Conservation (phyloP, 1,140 invertebrate genomes). For the Bombus polaris region DNA sequence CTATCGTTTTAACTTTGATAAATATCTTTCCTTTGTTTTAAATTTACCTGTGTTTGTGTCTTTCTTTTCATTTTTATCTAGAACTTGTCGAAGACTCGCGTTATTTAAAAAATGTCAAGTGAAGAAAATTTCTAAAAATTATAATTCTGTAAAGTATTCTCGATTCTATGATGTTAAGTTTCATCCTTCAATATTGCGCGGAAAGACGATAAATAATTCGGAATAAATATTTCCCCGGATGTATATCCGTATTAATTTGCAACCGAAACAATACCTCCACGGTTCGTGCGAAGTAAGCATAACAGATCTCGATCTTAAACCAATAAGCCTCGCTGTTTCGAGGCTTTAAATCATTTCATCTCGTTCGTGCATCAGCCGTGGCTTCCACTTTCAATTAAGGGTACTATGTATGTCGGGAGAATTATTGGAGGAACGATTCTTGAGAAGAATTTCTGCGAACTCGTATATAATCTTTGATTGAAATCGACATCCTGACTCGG, state of each 20-base stretch:
- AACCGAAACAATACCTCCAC: not conserved
- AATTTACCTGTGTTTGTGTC: no score
- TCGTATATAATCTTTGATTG: slow-evolving; percentile 54
- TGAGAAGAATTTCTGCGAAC: slow-evolving; percentile 45
- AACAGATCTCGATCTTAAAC: not conserved
- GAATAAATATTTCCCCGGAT: not conserved
- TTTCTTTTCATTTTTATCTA: not conserved
- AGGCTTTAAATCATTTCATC: slow-evolving; percentile 3
- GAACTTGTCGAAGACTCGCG: no score
- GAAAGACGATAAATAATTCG: no score
- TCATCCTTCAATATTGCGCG: no score
- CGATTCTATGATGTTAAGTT: not conserved
- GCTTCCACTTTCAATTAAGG: slow-evolving; percentile 49
- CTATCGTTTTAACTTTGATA: no score
- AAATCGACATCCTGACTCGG: slow-evolving; percentile 44
- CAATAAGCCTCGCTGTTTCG: not conserved
- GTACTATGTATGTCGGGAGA: slow-evolving; percentile 13
- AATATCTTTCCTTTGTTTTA: not conserved
- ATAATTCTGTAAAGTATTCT: not conserved
- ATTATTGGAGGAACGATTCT: not conserved
- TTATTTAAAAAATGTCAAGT: not conserved
- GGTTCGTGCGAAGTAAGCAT: not conserved
- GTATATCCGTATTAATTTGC: not conserved
- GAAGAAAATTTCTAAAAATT: not conserved
- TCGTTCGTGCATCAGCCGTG: slow-evolving; percentile 10